Conservation (phyloP, 2,888 invertebrate genomes). For the Amiota communis region DNA sequence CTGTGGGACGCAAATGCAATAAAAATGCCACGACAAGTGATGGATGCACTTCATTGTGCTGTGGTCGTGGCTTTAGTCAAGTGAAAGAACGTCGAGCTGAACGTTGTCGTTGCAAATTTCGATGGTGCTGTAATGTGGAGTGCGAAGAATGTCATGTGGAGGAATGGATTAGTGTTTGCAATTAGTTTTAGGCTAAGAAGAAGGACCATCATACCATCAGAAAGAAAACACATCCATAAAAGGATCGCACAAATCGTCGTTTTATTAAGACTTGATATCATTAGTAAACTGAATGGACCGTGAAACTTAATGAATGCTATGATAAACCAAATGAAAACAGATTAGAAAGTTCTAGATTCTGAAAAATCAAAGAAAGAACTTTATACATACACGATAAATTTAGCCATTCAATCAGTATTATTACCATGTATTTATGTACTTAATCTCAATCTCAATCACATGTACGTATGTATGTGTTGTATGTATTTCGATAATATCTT, state of each 20-base stretch:
- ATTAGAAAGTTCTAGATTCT: no score
- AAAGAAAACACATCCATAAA: neutral
- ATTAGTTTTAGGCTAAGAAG: conserved; percentile 68
- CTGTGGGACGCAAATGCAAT: conserved; percentile 85
- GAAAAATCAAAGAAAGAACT: no score
- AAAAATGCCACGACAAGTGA: conserved; percentile 81
- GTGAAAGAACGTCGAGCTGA: conserved; percentile 84
- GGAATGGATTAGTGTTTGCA: conserved; percentile 93
- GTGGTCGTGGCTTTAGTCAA: conserved; percentile 90
- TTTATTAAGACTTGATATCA: conserved; percentile 19
- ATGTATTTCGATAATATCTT: no score
- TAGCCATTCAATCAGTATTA: no score
- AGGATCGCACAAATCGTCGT: neutral
- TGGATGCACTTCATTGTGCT: conserved; percentile 90
- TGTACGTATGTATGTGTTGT: no score
- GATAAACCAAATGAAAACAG: no score
- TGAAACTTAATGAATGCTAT: no score
- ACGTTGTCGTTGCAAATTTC: conserved; percentile 91
- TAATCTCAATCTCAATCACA: no score
- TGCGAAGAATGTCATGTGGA: conserved; percentile 90
- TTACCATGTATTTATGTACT: no score
- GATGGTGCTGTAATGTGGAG: conserved; percentile 94
- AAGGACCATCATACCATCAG: neutral
- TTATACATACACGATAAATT: no score
- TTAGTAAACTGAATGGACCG: neutral